These are phyloP conservation scores for Hoplostethus atlanticus DNA, from an alignment of 2,797 vertebrate genomes.

Conservation along the genomic window DNA sequence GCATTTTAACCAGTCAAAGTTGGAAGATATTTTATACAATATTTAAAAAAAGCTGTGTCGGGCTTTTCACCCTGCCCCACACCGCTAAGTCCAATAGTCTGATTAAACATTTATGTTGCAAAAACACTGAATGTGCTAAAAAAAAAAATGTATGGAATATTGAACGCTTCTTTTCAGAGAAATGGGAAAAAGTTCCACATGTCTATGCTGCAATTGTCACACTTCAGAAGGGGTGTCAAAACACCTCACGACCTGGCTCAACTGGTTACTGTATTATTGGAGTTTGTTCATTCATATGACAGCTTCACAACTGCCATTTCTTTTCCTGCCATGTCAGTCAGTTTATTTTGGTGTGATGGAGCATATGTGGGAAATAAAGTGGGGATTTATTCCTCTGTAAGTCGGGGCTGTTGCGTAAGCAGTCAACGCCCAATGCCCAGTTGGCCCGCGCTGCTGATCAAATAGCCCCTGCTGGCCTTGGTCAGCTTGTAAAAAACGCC, in stretches of 20 bases:
- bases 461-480: conserved; percentile 72
- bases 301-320: conserved; percentile 32
- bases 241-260: background rate
- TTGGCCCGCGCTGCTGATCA: conserved; percentile 69
- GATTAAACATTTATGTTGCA: conserved; percentile 26
- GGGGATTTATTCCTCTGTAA: conserved; percentile 78
- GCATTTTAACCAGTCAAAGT: background rate
- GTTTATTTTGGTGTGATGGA: conserved; percentile 66
- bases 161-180: background rate
- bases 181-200: background rate
- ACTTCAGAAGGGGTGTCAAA: background rate
- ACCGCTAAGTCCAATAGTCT: conserved; percentile 29
- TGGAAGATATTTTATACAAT: background rate
- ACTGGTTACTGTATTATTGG: conserved; percentile 5
- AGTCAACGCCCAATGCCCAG: conserved; percentile 68
- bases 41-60: too few species aligned
- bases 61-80: background rate
- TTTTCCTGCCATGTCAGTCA: conserved; percentile 1
- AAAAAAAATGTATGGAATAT: background rate
- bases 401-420: conserved; percentile 76
- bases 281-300: conserved; percentile 15
- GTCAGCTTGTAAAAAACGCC: conserved; percentile 72
- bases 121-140: conserved; percentile 2
- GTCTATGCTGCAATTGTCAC: background rate
- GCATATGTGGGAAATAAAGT: conserved; percentile 78